Evolutionary conservation across 2,888 invertebrate genomes (phyloP).

Genomic region (Synanthedon myopaeformis): DNA sequence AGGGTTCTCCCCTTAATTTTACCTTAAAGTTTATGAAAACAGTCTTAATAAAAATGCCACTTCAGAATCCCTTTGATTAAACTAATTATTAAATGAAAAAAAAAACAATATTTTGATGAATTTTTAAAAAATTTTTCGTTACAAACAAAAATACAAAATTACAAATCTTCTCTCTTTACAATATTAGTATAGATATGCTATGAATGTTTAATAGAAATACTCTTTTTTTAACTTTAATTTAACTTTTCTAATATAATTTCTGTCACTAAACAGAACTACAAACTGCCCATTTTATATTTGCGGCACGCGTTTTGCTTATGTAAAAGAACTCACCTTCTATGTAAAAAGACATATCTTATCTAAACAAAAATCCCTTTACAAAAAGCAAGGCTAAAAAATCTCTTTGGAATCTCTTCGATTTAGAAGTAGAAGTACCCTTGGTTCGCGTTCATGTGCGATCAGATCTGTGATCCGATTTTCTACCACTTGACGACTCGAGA

Average conservation of each 20-base stretch:
- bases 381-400: slow-evolving; percentile 1
- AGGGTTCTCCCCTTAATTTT: not conserved
- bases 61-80: too few species aligned
- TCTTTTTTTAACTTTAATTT: not conserved
- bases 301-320: too few species aligned
- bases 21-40: too few species aligned
- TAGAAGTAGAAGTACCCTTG: not conserved
- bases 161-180: not conserved
- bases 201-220: not conserved
- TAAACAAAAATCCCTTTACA: not conserved
- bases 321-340: too few species aligned
- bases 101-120: too few species aligned
- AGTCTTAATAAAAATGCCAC: too few species aligned
- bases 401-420: not conserved
- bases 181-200: not conserved
- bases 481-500: slow-evolving; percentile 47
- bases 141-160: not conserved
- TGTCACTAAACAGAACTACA: not conserved
- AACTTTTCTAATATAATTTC: not conserved
- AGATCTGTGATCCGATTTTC: slow-evolving; percentile 50
- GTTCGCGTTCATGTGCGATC: slow-evolving; percentile 7
- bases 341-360: too few species aligned
- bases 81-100: too few species aligned
- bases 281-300: too few species aligned
- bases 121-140: too few species aligned